Evolutionary conservation across 1,140 invertebrate species (phyloP).

Genomic region (Palaemon carinicauda): DNA sequence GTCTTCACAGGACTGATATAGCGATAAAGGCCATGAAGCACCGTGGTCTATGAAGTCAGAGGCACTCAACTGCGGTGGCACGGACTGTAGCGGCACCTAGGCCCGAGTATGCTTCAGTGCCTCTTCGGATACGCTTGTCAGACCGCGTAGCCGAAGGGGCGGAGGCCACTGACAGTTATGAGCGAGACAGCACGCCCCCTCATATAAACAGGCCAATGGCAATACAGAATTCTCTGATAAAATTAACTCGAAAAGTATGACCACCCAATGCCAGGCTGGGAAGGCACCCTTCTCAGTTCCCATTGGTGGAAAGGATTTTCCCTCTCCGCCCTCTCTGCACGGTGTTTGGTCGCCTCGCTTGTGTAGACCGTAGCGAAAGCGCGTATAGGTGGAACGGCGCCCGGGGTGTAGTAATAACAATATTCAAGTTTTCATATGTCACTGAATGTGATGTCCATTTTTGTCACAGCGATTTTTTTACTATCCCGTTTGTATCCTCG

Average conservation of each 20-base stretch:
- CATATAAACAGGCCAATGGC: not conserved
- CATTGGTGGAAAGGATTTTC: not conserved
- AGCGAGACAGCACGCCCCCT: not conserved
- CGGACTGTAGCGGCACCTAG: slow-evolving; percentile 23
- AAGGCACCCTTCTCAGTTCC: not conserved
- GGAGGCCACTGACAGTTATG: slow-evolving; percentile 22
- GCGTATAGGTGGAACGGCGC: slow-evolving; percentile 47
- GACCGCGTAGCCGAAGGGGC: slow-evolving; percentile 20
- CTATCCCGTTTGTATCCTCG: too few species aligned
- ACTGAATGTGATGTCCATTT: not conserved
- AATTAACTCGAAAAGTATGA: slow-evolving; percentile 25
- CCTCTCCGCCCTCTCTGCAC: slow-evolving; percentile 6
- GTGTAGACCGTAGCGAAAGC: slow-evolving; percentile 5
- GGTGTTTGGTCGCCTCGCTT: slow-evolving; percentile 25
- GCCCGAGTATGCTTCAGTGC: slow-evolving; percentile 43
- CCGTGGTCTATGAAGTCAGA: not conserved
- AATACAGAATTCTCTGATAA: not conserved
- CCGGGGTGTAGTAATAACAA: slow-evolving; percentile 21
- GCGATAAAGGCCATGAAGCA: not conserved
- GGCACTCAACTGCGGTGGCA: slow-evolving; percentile 35
- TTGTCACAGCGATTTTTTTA: not conserved
- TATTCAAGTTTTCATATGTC: not conserved
- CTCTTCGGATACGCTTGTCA: slow-evolving; percentile 44
- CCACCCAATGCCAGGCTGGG: not conserved
- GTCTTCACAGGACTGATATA: not conserved